These are phyloP conservation scores for Enteromius anoplus DNA, from an alignment of 2,797 vertebrate genomes.

Conservation along the genomic window DNA sequence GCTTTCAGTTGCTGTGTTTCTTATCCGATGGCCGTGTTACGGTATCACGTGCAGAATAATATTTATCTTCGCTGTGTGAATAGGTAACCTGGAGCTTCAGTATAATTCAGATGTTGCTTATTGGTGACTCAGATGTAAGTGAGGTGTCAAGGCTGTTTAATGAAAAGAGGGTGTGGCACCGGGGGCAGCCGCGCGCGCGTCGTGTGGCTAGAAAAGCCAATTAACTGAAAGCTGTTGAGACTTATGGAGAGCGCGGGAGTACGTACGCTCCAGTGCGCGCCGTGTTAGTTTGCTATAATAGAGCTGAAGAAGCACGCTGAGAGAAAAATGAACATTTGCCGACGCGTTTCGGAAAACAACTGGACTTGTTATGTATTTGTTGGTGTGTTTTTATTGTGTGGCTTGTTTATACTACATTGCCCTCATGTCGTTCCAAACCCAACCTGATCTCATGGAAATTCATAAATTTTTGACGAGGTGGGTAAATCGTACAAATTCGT, in stretches of 20 bases:
- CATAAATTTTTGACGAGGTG: no score
- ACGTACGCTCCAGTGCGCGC: not conserved
- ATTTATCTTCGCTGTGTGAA: not conserved
- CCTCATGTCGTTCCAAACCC: not conserved
- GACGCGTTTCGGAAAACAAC: not conserved
- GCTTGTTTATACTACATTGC: not conserved
- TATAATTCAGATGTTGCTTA: not conserved
- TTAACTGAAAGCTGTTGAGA: constrained; percentile 52
- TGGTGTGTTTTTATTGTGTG: not conserved
- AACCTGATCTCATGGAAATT: no score
- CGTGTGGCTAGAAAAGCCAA: constrained; percentile 47
- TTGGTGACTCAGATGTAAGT: not conserved
- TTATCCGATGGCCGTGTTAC: not conserved
- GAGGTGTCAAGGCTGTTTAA: constrained; percentile 47
- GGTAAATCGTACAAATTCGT: no score
- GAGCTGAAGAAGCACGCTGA: not conserved
- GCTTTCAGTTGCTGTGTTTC: not conserved
- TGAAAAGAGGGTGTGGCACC: constrained; percentile 78
- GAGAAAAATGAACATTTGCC: constrained; percentile 8
- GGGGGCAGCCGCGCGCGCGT: constrained; percentile 67
- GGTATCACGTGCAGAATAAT: not conserved
- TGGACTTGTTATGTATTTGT: constrained; percentile 14
- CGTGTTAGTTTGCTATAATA: constrained; percentile 22
- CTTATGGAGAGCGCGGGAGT: constrained; percentile 25
- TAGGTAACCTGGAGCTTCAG: not conserved